phyloP scores from a whole-genome alignment of 1,140 invertebrate genomes.

The Cydia splendana region DNA sequence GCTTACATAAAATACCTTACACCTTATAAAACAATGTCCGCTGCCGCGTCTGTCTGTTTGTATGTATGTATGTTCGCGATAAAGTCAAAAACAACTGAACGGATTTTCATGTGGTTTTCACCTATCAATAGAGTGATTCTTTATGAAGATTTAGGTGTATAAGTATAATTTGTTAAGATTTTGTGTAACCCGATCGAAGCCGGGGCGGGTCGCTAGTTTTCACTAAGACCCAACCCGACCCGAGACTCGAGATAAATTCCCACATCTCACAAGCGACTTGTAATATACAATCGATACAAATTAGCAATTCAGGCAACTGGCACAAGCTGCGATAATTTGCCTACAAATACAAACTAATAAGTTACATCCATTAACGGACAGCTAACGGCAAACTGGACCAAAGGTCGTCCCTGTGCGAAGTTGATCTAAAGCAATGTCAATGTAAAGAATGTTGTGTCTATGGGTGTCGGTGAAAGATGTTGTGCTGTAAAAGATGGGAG shows the following conservation, averaged over 20 bases:
- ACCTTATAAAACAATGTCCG: too few relatives aligned
- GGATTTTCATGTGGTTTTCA: too few relatives aligned
- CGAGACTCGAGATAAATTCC: neutral
- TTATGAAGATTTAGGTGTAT: too few relatives aligned
- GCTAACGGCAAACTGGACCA: constrained; percentile 17
- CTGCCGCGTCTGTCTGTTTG: too few relatives aligned
- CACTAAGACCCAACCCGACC: neutral
- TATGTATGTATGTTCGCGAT: too few relatives aligned
- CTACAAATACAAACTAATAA: constrained; percentile 26
- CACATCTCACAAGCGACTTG: neutral
- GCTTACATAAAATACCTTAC: neutral
- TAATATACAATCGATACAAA: neutral
- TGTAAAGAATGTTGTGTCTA: neutral
- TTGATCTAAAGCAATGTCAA: constrained; percentile 19
- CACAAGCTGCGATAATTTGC: constrained; percentile 15
- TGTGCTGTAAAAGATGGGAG: neutral
- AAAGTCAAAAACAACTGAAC: too few relatives aligned
- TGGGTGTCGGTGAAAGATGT: neutral
- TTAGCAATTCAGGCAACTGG: constrained; percentile 2
- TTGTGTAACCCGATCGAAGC: too few relatives aligned
- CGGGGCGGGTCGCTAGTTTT: too few relatives aligned
- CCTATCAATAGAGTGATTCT: too few relatives aligned
- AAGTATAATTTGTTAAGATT: too few relatives aligned
- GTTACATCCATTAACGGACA: constrained; percentile 10
- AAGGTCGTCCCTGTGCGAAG: constrained; percentile 14